Evolutionary conservation across 2,113 vertebrate genomes (phyloP).

Genomic region (Antidorcas marsupialis): DNA sequence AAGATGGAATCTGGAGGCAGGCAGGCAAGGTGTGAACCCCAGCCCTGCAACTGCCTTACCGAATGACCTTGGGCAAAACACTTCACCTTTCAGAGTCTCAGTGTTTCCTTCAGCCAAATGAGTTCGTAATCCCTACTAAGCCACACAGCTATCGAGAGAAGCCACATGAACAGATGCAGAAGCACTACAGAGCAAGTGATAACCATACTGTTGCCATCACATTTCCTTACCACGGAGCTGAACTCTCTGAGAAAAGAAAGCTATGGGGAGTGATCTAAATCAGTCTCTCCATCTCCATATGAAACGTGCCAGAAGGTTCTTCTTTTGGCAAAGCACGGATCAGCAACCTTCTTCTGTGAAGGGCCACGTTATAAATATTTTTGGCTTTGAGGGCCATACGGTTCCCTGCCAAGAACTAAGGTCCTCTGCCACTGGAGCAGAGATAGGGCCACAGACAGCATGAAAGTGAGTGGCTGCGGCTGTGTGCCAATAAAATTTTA

Average conservation of each 20-base stretch:
- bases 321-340: background rate
- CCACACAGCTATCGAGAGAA: background rate
- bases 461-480: background rate
- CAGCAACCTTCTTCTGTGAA: background rate
- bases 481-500: conserved; percentile 15
- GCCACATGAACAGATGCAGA: background rate
- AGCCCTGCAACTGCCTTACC: background rate
- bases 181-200: background rate
- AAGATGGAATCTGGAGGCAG: background rate
- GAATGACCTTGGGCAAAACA: background rate
- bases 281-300: background rate
- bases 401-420: background rate
- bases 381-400: background rate
- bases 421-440: background rate
- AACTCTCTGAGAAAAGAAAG: background rate
- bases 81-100: background rate
- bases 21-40: background rate
- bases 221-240: background rate
- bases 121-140: background rate
- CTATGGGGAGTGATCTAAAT: background rate
- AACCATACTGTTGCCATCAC: background rate
- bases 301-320: background rate
- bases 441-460: background rate
- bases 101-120: background rate
- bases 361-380: background rate